Base-by-base conservation (phyloP, 2,113 vertebrate species). In the Cebidichthys violaceus region DNA sequence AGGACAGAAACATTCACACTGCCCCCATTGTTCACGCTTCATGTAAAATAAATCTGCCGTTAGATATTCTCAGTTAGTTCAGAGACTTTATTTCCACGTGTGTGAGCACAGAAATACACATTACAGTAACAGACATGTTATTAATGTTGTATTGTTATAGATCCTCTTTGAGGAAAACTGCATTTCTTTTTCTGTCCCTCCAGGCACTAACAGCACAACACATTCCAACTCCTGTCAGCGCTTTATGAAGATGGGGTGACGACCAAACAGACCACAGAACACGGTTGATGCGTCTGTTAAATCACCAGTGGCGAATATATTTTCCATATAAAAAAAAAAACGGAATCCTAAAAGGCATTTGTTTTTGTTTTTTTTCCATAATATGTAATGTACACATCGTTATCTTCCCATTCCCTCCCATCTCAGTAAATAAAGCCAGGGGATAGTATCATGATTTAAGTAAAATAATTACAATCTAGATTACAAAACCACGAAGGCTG, bases 401-500 rank as follows among this genome's bases (percentile, higher is more conserved):
- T n/a, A 60, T 85, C 71, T 66, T 62, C 75, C 79, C 68, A 74
- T 50, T 83, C 82, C 80, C 78, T 75, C 70, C 67, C 50, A 68
- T 87, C 57, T 78, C 78, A 77, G 91, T 88, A 85, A 87, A 88
- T 92, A 90, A 88, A 81, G 85, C 75, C 72, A 87, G 52, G 70
- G 70, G 79, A 64, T 88, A 88, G 73, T 86, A 83, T 79, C 70
- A 72, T 77, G 78, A 90, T 31, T 81, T 75, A 82, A n/a, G 80
- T 86, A 61, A 92, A 90, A 91, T 92, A 94, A 93, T 93, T 90
- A 94, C 88, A 95, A 85, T 91, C 91, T 91, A 93, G 88, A 90
- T 93, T 87, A 94, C 92, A 94, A 84, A 89, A 93, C 33, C 88
- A 80, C 66, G 90, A 85, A 91, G 24, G 76, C 47, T 84, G 67